Conservation (phyloP, 2,797 vertebrate genomes). For the Myotis vivesi region DNA sequence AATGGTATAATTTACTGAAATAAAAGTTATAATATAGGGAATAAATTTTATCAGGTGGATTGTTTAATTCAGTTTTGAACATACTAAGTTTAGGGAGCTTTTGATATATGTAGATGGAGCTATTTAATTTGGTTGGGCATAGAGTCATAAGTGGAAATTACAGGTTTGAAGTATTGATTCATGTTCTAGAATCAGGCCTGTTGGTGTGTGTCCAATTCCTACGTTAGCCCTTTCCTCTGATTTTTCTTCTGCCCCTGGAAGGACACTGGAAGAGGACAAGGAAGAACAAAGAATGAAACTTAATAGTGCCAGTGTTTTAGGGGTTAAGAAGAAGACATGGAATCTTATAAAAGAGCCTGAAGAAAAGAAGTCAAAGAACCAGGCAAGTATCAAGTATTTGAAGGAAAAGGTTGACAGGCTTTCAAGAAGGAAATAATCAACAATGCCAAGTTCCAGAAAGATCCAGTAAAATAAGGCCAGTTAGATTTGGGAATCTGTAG, state of each 20-base stretch:
- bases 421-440: constrained; percentile 16
- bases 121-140: not conserved
- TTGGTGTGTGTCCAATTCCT: not conserved
- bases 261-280: not conserved
- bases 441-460: not conserved
- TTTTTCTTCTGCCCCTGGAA: not conserved
- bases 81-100: not conserved
- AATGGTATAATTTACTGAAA: not conserved
- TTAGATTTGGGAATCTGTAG: not conserved
- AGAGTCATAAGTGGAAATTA: not conserved
- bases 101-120: not conserved
- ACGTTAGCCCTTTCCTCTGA: not conserved
- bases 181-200: not conserved
- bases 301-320: not conserved
- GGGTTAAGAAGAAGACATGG: not conserved
- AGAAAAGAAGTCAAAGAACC: not conserved
- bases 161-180: not conserved
- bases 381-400: not conserved
- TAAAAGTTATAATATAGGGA: not conserved
- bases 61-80: constrained; percentile 11
- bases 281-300: not conserved
- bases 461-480: not conserved
- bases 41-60: not conserved
- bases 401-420: not conserved
- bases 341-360: not conserved